These are phyloP conservation scores for Sphaeramia orbicularis DNA, from an alignment of 2,797 vertebrate genomes.

Conservation along the genomic window DNA sequence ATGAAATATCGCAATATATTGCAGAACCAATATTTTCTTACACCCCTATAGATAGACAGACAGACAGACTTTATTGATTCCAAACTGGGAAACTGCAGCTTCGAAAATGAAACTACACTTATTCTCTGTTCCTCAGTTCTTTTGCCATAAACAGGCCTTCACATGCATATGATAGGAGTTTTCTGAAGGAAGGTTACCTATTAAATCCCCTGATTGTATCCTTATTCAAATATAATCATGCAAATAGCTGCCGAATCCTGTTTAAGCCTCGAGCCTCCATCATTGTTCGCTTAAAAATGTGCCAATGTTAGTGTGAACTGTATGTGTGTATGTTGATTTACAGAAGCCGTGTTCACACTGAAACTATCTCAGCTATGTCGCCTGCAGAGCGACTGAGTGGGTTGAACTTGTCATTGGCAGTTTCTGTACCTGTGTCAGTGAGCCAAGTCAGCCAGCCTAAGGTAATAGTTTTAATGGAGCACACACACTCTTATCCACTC, in stretches of 20 bases:
- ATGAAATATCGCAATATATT: too few relatives aligned
- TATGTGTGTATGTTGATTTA: background rate
- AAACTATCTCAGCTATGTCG: slow-evolving; percentile 9
- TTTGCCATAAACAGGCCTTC: slow-evolving; percentile 7
- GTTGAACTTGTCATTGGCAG: slow-evolving; percentile 10
- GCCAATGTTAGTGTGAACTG: background rate
- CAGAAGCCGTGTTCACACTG: slow-evolving; percentile 8
- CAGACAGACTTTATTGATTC: too few relatives aligned
- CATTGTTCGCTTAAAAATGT: background rate
- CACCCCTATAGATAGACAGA: too few relatives aligned
- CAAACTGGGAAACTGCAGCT: too few relatives aligned
- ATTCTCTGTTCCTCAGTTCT: background rate
- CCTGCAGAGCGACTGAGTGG: background rate
- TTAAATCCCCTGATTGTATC: background rate
- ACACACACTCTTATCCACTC: slow-evolving; percentile 4
- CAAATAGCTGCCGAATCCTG: slow-evolving; percentile 6
- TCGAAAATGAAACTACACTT: too few relatives aligned
- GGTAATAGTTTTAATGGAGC: slow-evolving; percentile 42
- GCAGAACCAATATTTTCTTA: too few relatives aligned
- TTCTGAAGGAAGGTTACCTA: background rate
- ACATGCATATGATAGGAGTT: background rate
- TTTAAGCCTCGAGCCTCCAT: background rate
- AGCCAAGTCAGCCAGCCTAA: slow-evolving; percentile 13
- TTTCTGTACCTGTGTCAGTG: slow-evolving; percentile 31
- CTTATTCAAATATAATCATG: slow-evolving; percentile 3